phyloP scores from a whole-genome alignment of 92 coral and sea anemone species.

The Phenganax stokvisi region DNA sequence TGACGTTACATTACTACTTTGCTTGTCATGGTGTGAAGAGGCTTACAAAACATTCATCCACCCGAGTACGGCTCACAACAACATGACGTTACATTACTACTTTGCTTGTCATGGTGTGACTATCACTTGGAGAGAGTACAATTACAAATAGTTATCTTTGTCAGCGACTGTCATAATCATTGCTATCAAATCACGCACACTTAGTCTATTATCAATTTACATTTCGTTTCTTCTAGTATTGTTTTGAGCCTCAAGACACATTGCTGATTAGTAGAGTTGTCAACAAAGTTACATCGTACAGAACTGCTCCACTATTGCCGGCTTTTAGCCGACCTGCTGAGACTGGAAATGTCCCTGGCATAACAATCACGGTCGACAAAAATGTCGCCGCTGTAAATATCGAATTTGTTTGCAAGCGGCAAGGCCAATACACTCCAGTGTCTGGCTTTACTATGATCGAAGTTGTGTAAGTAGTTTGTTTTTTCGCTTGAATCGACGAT shows the following conservation, averaged over 20 bases:
- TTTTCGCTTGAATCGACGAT: too few species aligned
- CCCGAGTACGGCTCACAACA: too few species aligned
- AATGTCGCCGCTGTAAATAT: constrained; percentile 53
- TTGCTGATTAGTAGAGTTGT: constrained; percentile 61
- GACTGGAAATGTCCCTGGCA: constrained; percentile 67
- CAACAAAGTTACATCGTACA: constrained; percentile 68
- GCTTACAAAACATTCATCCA: too few species aligned
- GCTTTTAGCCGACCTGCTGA: constrained; percentile 63
- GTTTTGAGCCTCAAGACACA: constrained; percentile 80
- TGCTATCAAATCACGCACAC: background rate
- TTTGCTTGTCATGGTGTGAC: background rate
- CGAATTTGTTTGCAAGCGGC: constrained; percentile 68
- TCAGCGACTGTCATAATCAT: background rate
- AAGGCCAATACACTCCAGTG: constrained; percentile 68
- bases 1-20: too few species aligned
- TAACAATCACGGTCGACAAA: constrained; percentile 71
- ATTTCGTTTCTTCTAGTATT: constrained; percentile 46
- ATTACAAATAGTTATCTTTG: background rate
- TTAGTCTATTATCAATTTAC: background rate
- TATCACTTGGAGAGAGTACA: too few species aligned
- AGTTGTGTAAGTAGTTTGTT: constrained; percentile 55
- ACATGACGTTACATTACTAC: background rate
- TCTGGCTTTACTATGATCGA: constrained; percentile 52
- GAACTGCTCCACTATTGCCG: constrained; percentile 60
- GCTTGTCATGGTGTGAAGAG: too few species aligned